Conservation (phyloP, 2,888 invertebrate genomes). For the Ligdia adustata region DNA sequence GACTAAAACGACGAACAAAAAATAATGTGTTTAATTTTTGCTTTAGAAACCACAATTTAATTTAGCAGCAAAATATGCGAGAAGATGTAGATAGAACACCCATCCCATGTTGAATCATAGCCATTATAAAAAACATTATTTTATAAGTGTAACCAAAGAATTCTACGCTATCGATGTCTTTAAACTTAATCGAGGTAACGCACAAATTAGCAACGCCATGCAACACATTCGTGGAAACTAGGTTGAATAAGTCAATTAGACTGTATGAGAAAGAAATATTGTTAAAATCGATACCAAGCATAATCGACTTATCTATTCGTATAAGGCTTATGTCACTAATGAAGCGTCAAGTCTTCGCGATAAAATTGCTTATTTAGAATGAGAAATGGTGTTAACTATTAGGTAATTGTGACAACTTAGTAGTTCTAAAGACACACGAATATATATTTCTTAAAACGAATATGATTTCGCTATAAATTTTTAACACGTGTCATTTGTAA, state of each 20-base stretch:
- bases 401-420: too few species aligned
- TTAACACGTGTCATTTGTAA: slow-evolving; percentile 10
- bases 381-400: background rate
- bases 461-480: slow-evolving; percentile 1
- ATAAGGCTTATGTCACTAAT: slow-evolving; percentile 6
- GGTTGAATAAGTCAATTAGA: slow-evolving; percentile 12
- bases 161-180: slow-evolving; percentile 2
- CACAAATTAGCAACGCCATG: slow-evolving; percentile 14
- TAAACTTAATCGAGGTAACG: slow-evolving; percentile 15
- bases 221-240: slow-evolving; percentile 16
- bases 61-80: background rate
- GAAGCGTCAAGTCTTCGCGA: slow-evolving; percentile 7
- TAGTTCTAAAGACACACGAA: background rate
- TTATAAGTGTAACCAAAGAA: slow-evolving; percentile 8
- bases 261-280: background rate
- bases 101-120: background rate
- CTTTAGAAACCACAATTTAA: background rate
- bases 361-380: slow-evolving; percentile 5
- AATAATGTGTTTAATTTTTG: background rate
- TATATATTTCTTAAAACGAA: background rate
- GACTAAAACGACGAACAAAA: too few species aligned
- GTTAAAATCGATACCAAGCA: background rate
- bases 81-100: background rate
- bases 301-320: background rate
- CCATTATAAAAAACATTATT: background rate